phyloP scores from a whole-genome alignment of 2,113 vertebrate genomes.

The Phrynosoma blainvillii region DNA sequence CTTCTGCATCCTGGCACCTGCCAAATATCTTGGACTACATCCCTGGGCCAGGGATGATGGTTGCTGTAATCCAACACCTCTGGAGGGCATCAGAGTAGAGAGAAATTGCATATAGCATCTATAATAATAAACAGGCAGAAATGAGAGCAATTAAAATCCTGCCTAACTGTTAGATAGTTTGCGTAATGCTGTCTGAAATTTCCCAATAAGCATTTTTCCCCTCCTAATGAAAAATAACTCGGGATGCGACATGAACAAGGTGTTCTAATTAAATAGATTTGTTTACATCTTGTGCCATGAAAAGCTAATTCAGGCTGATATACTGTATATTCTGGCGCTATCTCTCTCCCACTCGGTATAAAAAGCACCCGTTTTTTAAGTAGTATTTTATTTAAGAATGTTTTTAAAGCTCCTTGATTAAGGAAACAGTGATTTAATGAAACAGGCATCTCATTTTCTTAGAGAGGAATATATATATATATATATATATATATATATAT shows the following conservation, averaged over 20 bases:
- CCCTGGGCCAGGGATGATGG: neutral
- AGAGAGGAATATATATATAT: neutral
- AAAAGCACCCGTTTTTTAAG: constrained; percentile 72
- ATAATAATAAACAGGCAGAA: constrained; percentile 11
- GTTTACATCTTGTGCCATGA: constrained; percentile 77
- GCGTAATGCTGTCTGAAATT: constrained; percentile 37
- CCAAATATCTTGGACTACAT: neutral
- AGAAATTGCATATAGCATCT: neutral
- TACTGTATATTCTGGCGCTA: constrained; percentile 67
- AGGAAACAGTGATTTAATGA: constrained; percentile 67
- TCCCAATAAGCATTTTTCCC: constrained; percentile 43
- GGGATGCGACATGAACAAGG: constrained; percentile 76
- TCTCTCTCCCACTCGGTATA: constrained; percentile 65
- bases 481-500: neutral
- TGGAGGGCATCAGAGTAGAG: neutral
- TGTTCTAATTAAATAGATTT: constrained; percentile 87
- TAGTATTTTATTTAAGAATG: constrained; percentile 78
- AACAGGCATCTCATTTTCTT: constrained; percentile 47
- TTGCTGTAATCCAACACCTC: neutral
- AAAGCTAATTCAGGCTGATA: constrained; percentile 81
- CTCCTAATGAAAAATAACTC: constrained; percentile 70
- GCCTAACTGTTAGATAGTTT: constrained; percentile 26
- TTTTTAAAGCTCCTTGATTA: constrained; percentile 75
- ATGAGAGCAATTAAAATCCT: constrained; percentile 16
- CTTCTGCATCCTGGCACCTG: too few species aligned